Evolutionary conservation across 2,888 invertebrate species (phyloP), one percentile per base, ranked within the genome.

Genomic region (Microplitis deprimator): DNA sequence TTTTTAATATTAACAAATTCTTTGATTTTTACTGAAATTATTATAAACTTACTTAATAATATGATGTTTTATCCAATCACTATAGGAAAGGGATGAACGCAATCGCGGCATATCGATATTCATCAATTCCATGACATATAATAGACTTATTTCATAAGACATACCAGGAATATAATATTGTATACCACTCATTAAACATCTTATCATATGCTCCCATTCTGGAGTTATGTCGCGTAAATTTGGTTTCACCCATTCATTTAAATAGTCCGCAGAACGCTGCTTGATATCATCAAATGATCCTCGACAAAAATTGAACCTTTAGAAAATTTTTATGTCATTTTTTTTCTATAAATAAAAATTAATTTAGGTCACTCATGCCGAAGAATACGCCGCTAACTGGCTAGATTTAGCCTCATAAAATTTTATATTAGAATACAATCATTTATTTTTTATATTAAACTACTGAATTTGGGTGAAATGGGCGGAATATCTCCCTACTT

Each of bases 161-260:
- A 83, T 67, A 1, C 82, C 81, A 0, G 87, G 87, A 20, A 87
- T 80, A 72, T 87, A 89, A 75, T 85, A 88, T 13, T 78, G 72
- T 2, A 88, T 64, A 3, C 90, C 90, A 73, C 86, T 85, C 2
- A 86, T 77, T 6, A 90, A 73, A 77, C 90, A 90, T 68, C 89
- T 84, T 60, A 85, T 82, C 90, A 91, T 90, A 80, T 90, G 90
- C 73, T 90, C 90, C 88, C 90, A 90, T 74, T 90, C 89, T 1
- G 86, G 85, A 1, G 81, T 84, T 0, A 88, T 80, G 5, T 82
- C 72, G 0, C 85, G 79, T 6, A 91, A 83, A 78, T 86, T 88
- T 3, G 90, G 90, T 67, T 87, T 89, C 0, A 88, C 83, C 83
- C 87, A 86, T 7, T 82, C 70, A 2, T 89, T 82, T 4, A 89